Percentiles rank a stretch among this genome's conserved stretches.
Conservation (phyloP, 2,888 invertebrate species). For the Myopa tessellatipennis region DNA sequence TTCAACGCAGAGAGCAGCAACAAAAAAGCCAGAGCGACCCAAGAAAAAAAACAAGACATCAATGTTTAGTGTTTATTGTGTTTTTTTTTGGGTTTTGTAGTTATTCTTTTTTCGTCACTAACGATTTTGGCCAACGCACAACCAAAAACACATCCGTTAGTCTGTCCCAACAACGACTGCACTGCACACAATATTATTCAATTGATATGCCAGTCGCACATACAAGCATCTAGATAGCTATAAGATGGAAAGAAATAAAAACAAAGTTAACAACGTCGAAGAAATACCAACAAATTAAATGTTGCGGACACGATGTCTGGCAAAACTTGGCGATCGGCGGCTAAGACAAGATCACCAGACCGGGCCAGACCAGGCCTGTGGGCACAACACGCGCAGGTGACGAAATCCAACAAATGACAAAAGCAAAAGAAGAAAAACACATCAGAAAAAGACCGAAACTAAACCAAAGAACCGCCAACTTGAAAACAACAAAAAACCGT, state of each 20-base stretch:
- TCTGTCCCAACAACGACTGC: not conserved
- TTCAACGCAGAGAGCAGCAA: slow-evolving; percentile 11
- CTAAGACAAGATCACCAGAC: slow-evolving; percentile 17
- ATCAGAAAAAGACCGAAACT: not conserved
- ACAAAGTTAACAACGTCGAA: not conserved
- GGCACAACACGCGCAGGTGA: slow-evolving; percentile 30
- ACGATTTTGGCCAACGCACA: slow-evolving; percentile 35
- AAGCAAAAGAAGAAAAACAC: not conserved
- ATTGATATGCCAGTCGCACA: slow-evolving; percentile 9
- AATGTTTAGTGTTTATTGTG: not conserved
- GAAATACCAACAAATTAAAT: not conserved
- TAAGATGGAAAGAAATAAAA: not conserved
- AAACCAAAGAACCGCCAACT: not conserved
- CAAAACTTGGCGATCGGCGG: slow-evolving; percentile 32
- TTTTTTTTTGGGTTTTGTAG: not conserved
- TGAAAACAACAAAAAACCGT: not conserved
- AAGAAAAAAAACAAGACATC: not conserved
- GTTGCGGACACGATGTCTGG: slow-evolving; percentile 36
- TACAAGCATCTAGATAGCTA: not conserved
- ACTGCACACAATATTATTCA: slow-evolving; percentile 4
- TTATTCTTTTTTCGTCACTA: slow-evolving; percentile 1
- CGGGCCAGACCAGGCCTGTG: slow-evolving; percentile 12
- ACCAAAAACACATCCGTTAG: slow-evolving; percentile 22
- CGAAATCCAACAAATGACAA: slow-evolving; percentile 29
- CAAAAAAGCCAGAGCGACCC: not conserved